phyloP scores from a whole-genome alignment of 2,888 invertebrate genomes.

The Platycnemis pennipes region DNA sequence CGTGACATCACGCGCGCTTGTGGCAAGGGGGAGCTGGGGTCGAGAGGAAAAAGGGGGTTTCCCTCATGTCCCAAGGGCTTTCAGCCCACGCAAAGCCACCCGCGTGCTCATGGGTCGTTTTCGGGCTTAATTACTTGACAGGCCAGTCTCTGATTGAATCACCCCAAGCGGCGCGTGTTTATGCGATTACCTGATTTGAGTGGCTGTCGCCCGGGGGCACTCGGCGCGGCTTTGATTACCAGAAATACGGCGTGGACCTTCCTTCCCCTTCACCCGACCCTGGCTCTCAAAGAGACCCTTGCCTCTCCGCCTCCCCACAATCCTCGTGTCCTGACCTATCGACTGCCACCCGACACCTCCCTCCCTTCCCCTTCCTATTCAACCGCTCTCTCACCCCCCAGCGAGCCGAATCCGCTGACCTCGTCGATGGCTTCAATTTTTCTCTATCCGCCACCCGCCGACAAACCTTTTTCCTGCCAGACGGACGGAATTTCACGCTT shows the following conservation, averaged over 20 bases:
- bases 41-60: not conserved
- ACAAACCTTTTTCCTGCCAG: not conserved
- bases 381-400: not conserved
- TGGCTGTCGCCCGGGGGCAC: constrained; percentile 10
- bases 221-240: constrained; percentile 30
- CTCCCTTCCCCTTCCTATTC: not conserved
- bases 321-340: not conserved
- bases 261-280: not conserved
- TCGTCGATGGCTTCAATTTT: not conserved
- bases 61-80: not conserved
- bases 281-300: not conserved
- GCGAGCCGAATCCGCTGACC: not conserved
- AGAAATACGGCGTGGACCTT: constrained; percentile 13
- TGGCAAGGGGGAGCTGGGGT: no score
- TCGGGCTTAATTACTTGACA: constrained; percentile 31
- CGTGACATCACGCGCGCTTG: not conserved
- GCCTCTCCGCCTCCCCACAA: not conserved
- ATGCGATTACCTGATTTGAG: constrained; percentile 30
- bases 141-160: constrained; percentile 22
- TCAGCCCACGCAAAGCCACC: not conserved
- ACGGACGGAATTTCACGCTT: not conserved
- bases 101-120: constrained; percentile 17
- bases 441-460: not conserved
- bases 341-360: not conserved
- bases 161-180: constrained; percentile 25